Evolutionary conservation across 2,797 vertebrate genomes (phyloP), one percentile per base, ranked within the genome.

Genomic region (Neostethus bicornis): DNA sequence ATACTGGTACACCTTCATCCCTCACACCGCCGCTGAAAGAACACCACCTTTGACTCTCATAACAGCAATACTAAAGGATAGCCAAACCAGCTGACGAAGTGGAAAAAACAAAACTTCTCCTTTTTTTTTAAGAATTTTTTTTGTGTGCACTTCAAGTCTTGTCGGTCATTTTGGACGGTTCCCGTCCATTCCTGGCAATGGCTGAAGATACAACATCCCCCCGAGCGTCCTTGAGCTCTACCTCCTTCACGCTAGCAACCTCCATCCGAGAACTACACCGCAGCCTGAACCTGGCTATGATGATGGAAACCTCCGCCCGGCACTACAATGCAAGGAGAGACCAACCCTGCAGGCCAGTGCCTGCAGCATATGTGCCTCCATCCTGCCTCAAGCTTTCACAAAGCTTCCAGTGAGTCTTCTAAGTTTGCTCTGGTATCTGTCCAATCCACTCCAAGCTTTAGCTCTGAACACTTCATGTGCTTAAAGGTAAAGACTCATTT

Each of bases 1-100:
- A 10, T 99, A 97, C 87, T 99, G 97, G 97, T 95, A 97, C 24
- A 96, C 95, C 0, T 99, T 99, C 84, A 90, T 99, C 75, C 94
- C 97, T 0, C 96, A 96, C 62, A 91, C 93, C 0, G 94, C 95
- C 1, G 88, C 93, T 3, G 95, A 95, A 69, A 93, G 94, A 49
- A 93, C 93, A 0, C 95, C 97, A 5, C 90, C 96, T 7, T 91
- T 98, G 51, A 97, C 94, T 20, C 87, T 99, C 59, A 89, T 97
- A 85, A 97, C 96, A 1, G 92, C 98, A 42, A 92, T 93, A 19
- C 87, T 98, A 20, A 99, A 98, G 82, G 97, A 99, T 77, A 29
- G 7, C 2, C 1, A 1, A 5, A 0, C 12, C 26, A 19, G 5
- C n/a, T n/a, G n/a, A n/a, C n/a, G n/a, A n/a, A n/a, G n/a, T n/a